Evolutionary conservation across 2,113 vertebrate species (phyloP), one percentile per base, ranked within the genome.

Genomic region (Pterocles burchelli): DNA sequence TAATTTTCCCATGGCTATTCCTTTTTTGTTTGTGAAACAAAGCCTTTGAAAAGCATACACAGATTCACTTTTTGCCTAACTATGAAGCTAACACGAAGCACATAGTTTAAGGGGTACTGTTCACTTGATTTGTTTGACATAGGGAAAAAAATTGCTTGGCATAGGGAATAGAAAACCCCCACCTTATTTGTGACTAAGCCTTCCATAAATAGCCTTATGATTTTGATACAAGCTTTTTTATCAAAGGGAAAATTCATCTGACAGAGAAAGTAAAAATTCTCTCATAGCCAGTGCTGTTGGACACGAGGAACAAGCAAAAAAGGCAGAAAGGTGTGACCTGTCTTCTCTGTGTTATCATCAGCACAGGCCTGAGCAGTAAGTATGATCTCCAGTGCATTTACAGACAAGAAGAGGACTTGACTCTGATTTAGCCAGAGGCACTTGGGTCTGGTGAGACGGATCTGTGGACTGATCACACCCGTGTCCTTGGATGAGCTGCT

Each of bases 1-100:
- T 90, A 61, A 71, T 94, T 96, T 95, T 92, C 92, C 59, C 92
- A 94, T 72, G 92, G 41, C 80, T 84, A 71, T 88, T 84, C 49
- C 31, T 74, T 65, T 88, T 66, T 90, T 90, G 75, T 63, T 91
- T 84, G 57, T 63, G 79, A 93, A 88, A 86, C n/a, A 88, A 88
- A 86, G 45, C 68, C 63, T 95, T 70, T 76, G 72, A 54, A 41
- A 91, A 86, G 77, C 59, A 59, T 5, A 45, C 14, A 17, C 25
- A 38, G 49, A n/a, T 66, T 70, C 54, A 43, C 70, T 83, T 77
- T 62, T 73, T 84, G 70, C 63, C 82, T 46, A 52, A 38, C 31
- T 63, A 20, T 12, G 74, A 61, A 51, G 18, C 38, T 52, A 59
- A 61, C 7, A 62, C 0, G 1, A 80, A 77, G 43, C 2, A 3